Evolutionary conservation across 1,140 invertebrate species (phyloP).

Genomic region (Drosophila kurseongensis): DNA sequence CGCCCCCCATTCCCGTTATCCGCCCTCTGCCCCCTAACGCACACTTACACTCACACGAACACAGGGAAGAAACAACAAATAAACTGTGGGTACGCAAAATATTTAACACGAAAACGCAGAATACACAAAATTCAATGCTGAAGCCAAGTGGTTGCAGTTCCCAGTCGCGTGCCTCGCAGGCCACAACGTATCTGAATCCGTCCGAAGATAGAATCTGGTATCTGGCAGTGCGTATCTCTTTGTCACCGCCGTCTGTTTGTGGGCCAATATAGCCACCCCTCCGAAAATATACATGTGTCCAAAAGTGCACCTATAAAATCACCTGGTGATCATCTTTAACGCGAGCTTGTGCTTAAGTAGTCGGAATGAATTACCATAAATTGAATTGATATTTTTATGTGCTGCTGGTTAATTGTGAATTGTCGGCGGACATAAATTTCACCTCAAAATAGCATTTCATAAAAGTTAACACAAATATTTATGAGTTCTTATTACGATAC

Average conservation of each 20-base stretch:
- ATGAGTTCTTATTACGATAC: slow-evolving; percentile 81
- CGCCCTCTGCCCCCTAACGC: background rate
- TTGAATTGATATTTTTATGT: slow-evolving; percentile 31
- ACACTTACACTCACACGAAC: slow-evolving; percentile 2
- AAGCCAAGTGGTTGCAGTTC: slow-evolving; percentile 77
- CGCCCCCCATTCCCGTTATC: slow-evolving; percentile 5
- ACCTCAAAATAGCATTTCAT: slow-evolving; percentile 21
- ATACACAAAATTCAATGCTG: slow-evolving; percentile 49
- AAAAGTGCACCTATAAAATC: slow-evolving; percentile 21
- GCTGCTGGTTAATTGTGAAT: slow-evolving; percentile 43
- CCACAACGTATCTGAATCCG: slow-evolving; percentile 67
- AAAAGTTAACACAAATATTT: slow-evolving; percentile 59
- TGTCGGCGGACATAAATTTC: slow-evolving; percentile 23
- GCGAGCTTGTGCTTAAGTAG: slow-evolving; percentile 42
- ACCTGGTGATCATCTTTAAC: slow-evolving; percentile 44
- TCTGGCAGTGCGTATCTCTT: slow-evolving; percentile 25
- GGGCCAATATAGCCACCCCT: slow-evolving; percentile 1
- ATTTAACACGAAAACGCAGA: slow-evolving; percentile 74
- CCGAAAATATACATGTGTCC: background rate
- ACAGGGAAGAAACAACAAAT: slow-evolving; percentile 58
- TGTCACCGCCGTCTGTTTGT: slow-evolving; percentile 15
- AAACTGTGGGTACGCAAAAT: slow-evolving; percentile 74
- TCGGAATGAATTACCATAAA: slow-evolving; percentile 26
- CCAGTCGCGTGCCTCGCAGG: slow-evolving; percentile 72
- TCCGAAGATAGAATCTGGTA: slow-evolving; percentile 30